Evolutionary conservation across 2,113 vertebrate genomes (phyloP).

Genomic region (Carassius carassius): DNA sequence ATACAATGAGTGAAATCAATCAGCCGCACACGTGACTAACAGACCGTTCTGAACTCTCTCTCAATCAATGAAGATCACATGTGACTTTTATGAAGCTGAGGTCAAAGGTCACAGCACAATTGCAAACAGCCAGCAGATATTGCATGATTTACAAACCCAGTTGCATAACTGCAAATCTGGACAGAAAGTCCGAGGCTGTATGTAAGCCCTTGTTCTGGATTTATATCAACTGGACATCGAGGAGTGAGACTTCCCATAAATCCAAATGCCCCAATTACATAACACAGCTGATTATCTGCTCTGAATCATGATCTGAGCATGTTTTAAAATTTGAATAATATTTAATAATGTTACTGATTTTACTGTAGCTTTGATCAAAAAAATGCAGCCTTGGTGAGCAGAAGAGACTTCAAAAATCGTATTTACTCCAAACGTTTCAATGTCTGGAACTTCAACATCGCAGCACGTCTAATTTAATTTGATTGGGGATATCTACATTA

Average conservation of each 20-base stretch:
- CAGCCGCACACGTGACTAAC: background rate
- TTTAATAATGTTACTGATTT: no score
- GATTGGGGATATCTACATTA: background rate
- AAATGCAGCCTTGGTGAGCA: no score
- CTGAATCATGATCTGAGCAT: background rate
- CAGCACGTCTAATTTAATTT: background rate
- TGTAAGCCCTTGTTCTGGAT: background rate
- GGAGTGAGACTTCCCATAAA: background rate
- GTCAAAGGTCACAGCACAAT: background rate
- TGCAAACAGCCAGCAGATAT: background rate
- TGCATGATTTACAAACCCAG: background rate
- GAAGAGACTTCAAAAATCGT: no score
- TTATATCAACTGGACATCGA: background rate
- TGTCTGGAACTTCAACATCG: background rate
- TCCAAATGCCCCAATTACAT: background rate
- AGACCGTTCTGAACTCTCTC: background rate
- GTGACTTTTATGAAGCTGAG: background rate
- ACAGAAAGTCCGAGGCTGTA: background rate
- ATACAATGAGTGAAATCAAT: conserved; percentile 10
- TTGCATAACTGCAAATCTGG: background rate
- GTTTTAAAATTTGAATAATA: no score
- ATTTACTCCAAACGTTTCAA: no score
- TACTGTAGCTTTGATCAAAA: no score
- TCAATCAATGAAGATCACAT: background rate
- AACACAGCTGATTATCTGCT: background rate